Evolutionary conservation across 1,140 invertebrate genomes (phyloP).

Genomic region (Cotesia chilonis): DNA sequence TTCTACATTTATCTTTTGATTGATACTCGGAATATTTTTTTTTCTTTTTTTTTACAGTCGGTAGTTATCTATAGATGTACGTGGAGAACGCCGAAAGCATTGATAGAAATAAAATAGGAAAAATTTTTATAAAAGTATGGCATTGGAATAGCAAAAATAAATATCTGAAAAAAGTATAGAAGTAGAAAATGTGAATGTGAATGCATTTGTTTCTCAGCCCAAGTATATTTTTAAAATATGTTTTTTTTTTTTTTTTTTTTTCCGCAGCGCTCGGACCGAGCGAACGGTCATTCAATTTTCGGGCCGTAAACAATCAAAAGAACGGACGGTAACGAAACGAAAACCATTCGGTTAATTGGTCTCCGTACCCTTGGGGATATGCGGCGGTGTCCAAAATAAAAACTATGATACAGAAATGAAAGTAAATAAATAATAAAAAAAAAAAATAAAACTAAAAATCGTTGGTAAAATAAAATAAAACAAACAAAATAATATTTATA

Average conservation of each 20-base stretch:
- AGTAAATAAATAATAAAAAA: constrained; percentile 14
- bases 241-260: constrained; percentile 25
- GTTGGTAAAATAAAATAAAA: no score
- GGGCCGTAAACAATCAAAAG: constrained; percentile 40
- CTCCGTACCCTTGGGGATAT: constrained; percentile 33
- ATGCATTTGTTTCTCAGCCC: constrained; percentile 23
- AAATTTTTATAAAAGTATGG: no score
- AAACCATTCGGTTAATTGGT: constrained; percentile 42
- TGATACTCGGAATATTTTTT: no score
- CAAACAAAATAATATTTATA: not conserved
- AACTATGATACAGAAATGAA: not conserved
- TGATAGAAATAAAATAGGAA: no score
- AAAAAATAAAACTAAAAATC: constrained; percentile 20
- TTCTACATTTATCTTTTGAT: no score
- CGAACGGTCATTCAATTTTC: constrained; percentile 37
- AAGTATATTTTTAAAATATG: constrained; percentile 23
- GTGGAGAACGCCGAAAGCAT: no score
- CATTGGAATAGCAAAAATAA: not conserved
- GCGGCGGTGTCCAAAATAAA: constrained; percentile 25
- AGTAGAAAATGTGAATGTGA: no score
- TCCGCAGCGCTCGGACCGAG: constrained; percentile 20
- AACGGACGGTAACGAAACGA: constrained; percentile 39
- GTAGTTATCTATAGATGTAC: no score
- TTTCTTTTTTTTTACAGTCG: no score
- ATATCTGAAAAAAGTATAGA: not conserved